Evolutionary conservation across 2,113 vertebrate species (phyloP).

Genomic region (Anoura caudifer): DNA sequence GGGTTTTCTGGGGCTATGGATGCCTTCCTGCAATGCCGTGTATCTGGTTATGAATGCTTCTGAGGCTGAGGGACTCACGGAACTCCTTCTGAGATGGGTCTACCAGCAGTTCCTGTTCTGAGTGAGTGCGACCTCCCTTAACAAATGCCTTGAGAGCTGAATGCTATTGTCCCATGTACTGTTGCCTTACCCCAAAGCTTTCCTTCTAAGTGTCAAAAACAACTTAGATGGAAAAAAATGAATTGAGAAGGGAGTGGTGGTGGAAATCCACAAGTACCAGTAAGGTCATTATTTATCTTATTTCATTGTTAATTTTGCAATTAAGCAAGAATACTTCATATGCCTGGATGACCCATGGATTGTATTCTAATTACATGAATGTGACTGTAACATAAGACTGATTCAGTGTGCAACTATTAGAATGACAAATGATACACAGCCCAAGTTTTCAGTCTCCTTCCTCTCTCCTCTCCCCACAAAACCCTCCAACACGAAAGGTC

Average conservation of each 20-base stretch:
- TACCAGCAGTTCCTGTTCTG: neutral
- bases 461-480: constrained; percentile 19
- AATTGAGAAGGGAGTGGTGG: neutral
- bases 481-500: constrained; percentile 53
- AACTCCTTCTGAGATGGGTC: neutral
- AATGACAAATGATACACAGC: constrained; percentile 23
- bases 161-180: neutral
- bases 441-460: neutral
- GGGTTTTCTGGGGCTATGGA: neutral
- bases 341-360: neutral
- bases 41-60: neutral
- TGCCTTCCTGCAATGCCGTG: neutral
- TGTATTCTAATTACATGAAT: constrained; percentile 56
- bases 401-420: neutral
- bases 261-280: neutral
- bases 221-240: constrained; percentile 47
- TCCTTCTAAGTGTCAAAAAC: constrained; percentile 43
- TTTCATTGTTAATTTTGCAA: constrained; percentile 57
- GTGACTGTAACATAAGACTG: constrained; percentile 50
- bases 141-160: neutral
- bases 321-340: constrained; percentile 36
- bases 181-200: neutral
- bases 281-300: constrained; percentile 26
- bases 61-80: neutral
- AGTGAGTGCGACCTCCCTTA: neutral